Evolutionary conservation across 2,888 invertebrate species (phyloP), one percentile per base, ranked within the genome.

Genomic region (Branchellion lobata): DNA sequence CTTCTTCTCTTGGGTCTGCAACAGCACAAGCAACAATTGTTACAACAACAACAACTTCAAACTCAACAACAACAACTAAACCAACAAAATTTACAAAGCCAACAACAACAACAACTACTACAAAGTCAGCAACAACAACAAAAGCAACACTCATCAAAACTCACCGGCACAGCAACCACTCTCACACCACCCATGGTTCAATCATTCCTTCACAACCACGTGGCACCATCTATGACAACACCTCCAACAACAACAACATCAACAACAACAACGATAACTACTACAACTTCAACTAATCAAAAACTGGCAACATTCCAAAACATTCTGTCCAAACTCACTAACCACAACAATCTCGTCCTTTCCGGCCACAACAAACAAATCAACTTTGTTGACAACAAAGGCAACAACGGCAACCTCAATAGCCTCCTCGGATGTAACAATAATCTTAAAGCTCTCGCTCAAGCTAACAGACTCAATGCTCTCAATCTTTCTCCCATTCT

Each of bases 121-220:
- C 68, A 78, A 68, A 27, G 21, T 14, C 61, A 57, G n/a, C 61
- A 57, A 57, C 61, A 57, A n/a, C 61, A 57, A 57, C 61, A 18
- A 57, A 8, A 47, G 18, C 61, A 24, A n/a, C 61, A 18, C 3
- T 24, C n/a, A 24, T 57, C 61, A 24, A 14, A 8, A 47, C 47
- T 47, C 11, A 8, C 47, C 47, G 8, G 18, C 47, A 14, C 47
- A 47, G 18, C 47, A 47, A 18, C 11, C 8, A 18, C 8, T 14
- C 8, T 47, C 47, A 14, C 47, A 47, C 18, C 47, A n/a, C n/a
- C n/a, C n/a, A n/a, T n/a, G n/a, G n/a, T n/a, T n/a, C n/a, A n/a
- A n/a, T 40, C 40, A 5, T 14, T 40, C 14, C 40, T 40, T 14
- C 40, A 40, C 40, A 40, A 40, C 40, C 40, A 40, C 14, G 40